Evolutionary conservation across 2,888 invertebrate species (phyloP), one percentile per base, ranked within the genome.

Genomic region (Pachliopta kotzebuea): DNA sequence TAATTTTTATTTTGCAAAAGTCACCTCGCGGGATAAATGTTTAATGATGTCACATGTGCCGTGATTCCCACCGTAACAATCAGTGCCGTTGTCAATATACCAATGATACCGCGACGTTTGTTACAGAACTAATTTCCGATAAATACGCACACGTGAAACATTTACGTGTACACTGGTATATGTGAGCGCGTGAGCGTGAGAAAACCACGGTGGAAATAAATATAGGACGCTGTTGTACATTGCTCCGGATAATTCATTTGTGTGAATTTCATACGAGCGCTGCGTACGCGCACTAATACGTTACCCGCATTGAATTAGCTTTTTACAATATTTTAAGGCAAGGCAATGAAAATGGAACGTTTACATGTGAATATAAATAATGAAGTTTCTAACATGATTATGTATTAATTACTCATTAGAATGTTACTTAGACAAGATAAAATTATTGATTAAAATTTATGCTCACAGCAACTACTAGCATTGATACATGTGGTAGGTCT

Each of bases 111-210:
- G 80, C 76, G 81, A 85, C 83, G 82, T 73, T 77, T 75, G 77
- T 79, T 78, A 84, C 81, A 84, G 84, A 87, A 86, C 88, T 85
- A 88, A 88, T 88, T 89, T 86, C 84, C 87, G 86, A 89, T 90
- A 84, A 84, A 86, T 80, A 78, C 80, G 79, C 85, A 85, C 81
- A 83, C 79, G 77, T 70, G 76, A 70, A 69, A 72, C 69, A 68
- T 71, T 75, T 77, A 83, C 78, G n/a, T 21, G 4, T 52, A 52
- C 86, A 83, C 79, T 77, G 73, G 71, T 79, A 78, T 74, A 76
- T 71, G 78, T 54, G 80, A 75, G 82, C 83, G 81, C 83, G 86
- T 85, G 80, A 90, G 86, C 90, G 90, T 92, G 91, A 89, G 92
- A 92, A 91, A 88, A 84, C 81, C 84, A 84, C 87, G 77, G 79